Base-by-base conservation (phyloP, 2,888 invertebrate genomes). In the Disparrhopalites patrizii region DNA sequence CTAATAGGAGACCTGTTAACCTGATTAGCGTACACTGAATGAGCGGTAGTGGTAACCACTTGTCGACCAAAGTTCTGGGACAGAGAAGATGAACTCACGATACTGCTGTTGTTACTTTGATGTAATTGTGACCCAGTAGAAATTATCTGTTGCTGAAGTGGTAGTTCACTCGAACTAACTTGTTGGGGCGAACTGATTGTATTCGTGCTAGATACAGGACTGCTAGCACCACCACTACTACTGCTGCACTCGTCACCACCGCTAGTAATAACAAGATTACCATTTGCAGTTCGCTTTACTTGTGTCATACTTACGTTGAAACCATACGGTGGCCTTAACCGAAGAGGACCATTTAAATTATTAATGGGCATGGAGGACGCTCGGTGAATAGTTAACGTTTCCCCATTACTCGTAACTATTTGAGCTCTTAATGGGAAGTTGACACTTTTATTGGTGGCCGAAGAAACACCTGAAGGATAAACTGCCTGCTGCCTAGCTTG, bases 301-400 rank as follows among this genome's bases (percentile, higher is more conserved):
- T 73, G 72, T 23, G 69, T 61, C 31, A 63, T 30, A 65, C 68
- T 71, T 20, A 70, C 62, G 56, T 68, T 69, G 23, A 68, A 65
- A 1, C 60, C 63, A 47, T 58, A 68, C 4, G 63, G 69, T 5
- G 74, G 71, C 40, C 73, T 55, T 7, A 70, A 68, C 31, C 71
- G 55, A 28, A 73, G 63, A 0, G 70, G 63, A 15, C 69, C 68
- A 61, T 65, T 72, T 23, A 68, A 57, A 50, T 57, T 58, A 20
- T 43, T 56, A 3, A 56, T 28, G 10, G 60, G 62, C 10, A 70
- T 69, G 0, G 69, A 40, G 2, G 72, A 68, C 15, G 72, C 75
- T 51, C 75, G 58, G 58, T 75, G 75, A 57, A 75, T 74, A 1
- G 75, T 75, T 15, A 75, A 38, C 4, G 75, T 75, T 62, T 75